A percentile compares a stretch with the other conserved stretches of the same genome.
phyloP scores from a whole-genome alignment of 1,140 invertebrate genomes.

The Aporrectodea caliginosa region DNA sequence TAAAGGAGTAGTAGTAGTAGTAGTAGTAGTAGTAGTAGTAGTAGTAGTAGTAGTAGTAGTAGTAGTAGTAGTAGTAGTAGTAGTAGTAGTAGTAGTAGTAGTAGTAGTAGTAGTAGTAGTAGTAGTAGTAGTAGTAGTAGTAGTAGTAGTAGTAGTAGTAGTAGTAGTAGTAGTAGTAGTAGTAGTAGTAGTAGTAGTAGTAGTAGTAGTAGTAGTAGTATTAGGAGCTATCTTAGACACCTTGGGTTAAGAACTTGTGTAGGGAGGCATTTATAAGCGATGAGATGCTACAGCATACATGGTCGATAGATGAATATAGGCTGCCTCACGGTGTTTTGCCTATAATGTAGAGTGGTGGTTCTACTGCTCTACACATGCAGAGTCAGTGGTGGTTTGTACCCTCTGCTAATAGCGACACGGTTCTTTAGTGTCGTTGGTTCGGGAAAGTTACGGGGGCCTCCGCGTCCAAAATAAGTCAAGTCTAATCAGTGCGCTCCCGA shows the following conservation, averaged over 20 bases:
- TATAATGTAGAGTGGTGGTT: too few species aligned
- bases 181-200: background rate
- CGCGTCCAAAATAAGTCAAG: too few species aligned
- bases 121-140: background rate
- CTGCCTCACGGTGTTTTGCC: too few species aligned
- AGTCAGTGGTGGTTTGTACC: background rate
- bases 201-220: background rate
- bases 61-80: constrained; percentile 2
- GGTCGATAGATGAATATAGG: too few species aligned
- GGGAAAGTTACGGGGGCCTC: too few species aligned
- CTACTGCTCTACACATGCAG: background rate
- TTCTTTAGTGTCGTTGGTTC: too few species aligned
- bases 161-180: background rate
- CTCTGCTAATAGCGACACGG: too few species aligned
- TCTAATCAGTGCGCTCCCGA: too few species aligned
- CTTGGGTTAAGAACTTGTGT: too few species aligned
- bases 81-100: constrained; percentile 3
- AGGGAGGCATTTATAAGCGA: too few species aligned
- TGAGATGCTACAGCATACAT: background rate
- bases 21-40: background rate
- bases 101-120: background rate
- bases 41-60: background rate
- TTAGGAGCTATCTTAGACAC: too few species aligned
- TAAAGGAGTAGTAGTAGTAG: background rate
- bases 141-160: background rate